Evolutionary conservation across 2,113 vertebrate species (phyloP), one percentile per base, ranked within the genome.

Genomic region (Trogon melanurus): DNA sequence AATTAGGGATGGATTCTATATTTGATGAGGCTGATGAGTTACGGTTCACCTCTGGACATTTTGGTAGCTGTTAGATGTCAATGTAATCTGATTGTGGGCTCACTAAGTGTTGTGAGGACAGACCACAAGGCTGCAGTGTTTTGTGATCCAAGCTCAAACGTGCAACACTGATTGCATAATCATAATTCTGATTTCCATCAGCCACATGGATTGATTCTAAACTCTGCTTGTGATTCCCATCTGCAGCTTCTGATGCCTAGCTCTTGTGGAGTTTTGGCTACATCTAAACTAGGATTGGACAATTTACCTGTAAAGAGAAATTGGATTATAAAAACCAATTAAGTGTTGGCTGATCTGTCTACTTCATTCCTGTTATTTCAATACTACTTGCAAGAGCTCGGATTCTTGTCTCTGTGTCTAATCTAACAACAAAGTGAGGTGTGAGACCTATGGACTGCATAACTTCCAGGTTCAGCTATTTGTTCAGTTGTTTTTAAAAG

Each of bases 61-160:
- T 74, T 72, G 11, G 13, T 47, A 0, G 0, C 21, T 7, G 7
- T 57, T 16, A 27, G 18, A 9, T 67, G 16, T 71, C 65, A 45
- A 2, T 27, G 29, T 65, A 9, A 36, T 61, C 21, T 45, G 20
- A 65, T 30, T 16, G 8, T 25, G 30, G 61, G 9, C 23, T 82
- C 41, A 7, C 26, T 53, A 11, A 34, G n/a, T 27, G 29, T 57
- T 41, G 8, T 25, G 21, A 72, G 48, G 50, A 29, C 34, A 72
- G 45, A 71, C 8, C 48, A 61, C 34, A 30, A 36, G 22, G 54
- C 54, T 75, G 36, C 41, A 58, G 30, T 27, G 48, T 32, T 73
- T 64, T 89, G 30, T 89, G 16, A 61, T n/a, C 36, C 61, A 36
- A 29, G 18, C 15, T 75, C 30, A 61, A 36, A 16, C 26, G 32